phyloP scores from a whole-genome alignment of 2,797 vertebrate genomes.

The Mastacembelus armatus region DNA sequence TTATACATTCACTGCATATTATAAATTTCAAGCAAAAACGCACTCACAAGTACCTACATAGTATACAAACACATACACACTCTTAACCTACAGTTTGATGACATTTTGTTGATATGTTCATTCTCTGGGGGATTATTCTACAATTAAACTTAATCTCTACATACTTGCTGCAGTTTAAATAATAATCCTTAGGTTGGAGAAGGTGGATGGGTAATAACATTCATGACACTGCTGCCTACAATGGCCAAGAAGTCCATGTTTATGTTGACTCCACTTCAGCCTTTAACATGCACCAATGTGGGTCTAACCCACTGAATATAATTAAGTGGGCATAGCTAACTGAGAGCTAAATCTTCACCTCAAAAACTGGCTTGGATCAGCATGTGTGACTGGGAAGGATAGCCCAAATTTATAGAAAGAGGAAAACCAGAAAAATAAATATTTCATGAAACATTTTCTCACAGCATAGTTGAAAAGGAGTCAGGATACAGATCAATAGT shows the following conservation, averaged over 20 bases:
- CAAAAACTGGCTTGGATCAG: conserved; percentile 62
- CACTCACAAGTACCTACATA: too few species aligned
- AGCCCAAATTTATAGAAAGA: conserved; percentile 42
- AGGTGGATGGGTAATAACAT: conserved; percentile 35
- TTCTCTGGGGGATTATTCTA: too few species aligned
- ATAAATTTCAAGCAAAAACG: too few species aligned
- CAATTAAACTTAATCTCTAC: too few species aligned
- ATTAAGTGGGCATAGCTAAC: conserved; percentile 41
- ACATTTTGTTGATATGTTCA: too few species aligned
- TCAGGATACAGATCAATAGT: conserved; percentile 57
- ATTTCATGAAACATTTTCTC: conserved; percentile 66
- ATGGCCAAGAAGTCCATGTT: conserved; percentile 32
- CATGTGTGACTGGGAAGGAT: conserved; percentile 67
- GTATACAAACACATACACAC: too few species aligned
- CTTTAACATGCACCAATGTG: conserved; percentile 64
- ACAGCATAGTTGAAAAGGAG: conserved; percentile 50
- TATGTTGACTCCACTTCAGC: conserved; percentile 48
- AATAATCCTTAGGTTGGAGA: too few species aligned
- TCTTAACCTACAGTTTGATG: too few species aligned
- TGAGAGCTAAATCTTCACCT: conserved; percentile 47
- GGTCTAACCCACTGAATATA: conserved; percentile 55
- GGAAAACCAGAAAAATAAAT: conserved; percentile 63
- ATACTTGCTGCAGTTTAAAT: too few species aligned
- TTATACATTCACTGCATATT: too few species aligned
- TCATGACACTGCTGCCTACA: conserved; percentile 22